Evolutionary conservation across 1,140 invertebrate species (phyloP), one percentile per base, ranked within the genome.

Genomic region (Latrodectus geometricus): DNA sequence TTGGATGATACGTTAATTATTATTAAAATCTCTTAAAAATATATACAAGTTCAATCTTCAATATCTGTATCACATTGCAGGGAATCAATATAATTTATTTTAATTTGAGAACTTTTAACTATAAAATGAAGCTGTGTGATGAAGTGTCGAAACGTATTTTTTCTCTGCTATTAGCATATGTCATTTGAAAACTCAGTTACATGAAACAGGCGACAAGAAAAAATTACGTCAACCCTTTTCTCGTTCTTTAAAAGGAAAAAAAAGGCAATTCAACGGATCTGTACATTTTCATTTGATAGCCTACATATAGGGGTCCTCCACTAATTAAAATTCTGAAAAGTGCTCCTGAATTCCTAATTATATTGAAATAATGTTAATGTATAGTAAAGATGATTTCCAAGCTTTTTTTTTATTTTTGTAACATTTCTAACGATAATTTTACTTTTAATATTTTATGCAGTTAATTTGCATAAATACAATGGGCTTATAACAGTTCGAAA

Each of bases 281-380:
- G 76, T 48, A 78, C 20, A 78, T 66, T 78, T 78, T 78, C 76
- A 78, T 78, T 78, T 78, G 66, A 78, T 49, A 12, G 23, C 17
- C n/a, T 17, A 15, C 61, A 35, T 35, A 35, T 61, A 61, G 23
- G 76, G 76, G 76, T n/a, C n/a, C 61, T 23, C 0, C 1, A 5
- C 9, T 54, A 66, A 61, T 14, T 61, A 14, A 17, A 61, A 17
- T 3, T 35, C 35, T 61, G 2, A 17, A 61, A 17, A 4, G 54
- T 61, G 8, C 17, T 8, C 8, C 3, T 8, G 17, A 14, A 14
- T 8, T 61, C 2, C 54, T 35, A 35, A 35, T 35, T 5, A 35
- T 35, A 35, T 5, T 35, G 35, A 35, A 35, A 35, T 35, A 35
- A 35, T 3, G 5, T 35, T 5, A 35, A 35, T 35, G 5, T 35